Percentiles rank a stretch among this genome's conserved stretches.
Conservation (phyloP, 1,140 invertebrate genomes). For the Mya arenaria region DNA sequence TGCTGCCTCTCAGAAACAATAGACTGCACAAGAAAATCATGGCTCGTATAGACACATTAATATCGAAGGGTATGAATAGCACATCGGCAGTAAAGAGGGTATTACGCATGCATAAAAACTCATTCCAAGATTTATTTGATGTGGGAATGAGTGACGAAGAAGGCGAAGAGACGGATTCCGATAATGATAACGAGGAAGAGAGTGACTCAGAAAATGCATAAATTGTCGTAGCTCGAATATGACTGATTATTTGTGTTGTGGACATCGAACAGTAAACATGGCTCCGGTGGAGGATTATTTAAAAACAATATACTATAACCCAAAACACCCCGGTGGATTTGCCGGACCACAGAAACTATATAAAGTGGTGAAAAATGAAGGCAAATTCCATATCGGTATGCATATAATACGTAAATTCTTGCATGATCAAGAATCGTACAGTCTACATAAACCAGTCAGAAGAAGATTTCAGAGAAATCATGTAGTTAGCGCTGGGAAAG, state of each 20-base stretch:
- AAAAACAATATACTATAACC: conserved; percentile 5
- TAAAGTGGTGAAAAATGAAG: not conserved
- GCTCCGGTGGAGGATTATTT: conserved; percentile 1
- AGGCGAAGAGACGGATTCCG: not conserved
- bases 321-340: conserved; percentile 5
- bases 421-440: conserved; percentile 4
- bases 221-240: not conserved
- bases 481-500: conserved; percentile 2
- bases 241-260: not conserved
- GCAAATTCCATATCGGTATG: conserved; percentile 4
- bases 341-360: conserved; percentile 10
- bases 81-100: not conserved
- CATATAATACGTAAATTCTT: conserved; percentile 6
- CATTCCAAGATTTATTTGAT: not conserved
- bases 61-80: not conserved
- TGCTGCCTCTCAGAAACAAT: too few species aligned
- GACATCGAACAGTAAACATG: not conserved
- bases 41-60: too few species aligned
- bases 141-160: not conserved
- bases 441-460: conserved; percentile 11
- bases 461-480: conserved; percentile 1
- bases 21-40: too few species aligned
- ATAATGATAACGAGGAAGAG: not conserved
- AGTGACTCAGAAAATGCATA: not conserved
- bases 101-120: not conserved